Evolutionary conservation across 1,140 invertebrate genomes (phyloP), one percentile per base, ranked within the genome.

Genomic region (Andrena cerasifolii): DNA sequence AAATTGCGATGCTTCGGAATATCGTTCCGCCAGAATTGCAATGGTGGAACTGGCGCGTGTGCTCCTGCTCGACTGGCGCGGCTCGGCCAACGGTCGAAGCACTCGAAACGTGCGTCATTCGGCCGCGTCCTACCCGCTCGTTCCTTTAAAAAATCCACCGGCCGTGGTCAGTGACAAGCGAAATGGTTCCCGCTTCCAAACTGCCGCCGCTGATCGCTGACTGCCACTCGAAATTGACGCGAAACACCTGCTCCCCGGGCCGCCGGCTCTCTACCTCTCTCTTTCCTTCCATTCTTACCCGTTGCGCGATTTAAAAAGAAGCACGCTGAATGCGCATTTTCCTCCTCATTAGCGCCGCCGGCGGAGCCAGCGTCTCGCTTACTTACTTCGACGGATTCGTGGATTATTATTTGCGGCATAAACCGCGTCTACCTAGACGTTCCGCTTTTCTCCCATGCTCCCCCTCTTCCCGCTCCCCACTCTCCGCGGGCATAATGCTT

Each of bases 101-200:
- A 18, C 28, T 33, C 1, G 28, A 59, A 33, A 5, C 51, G 28
- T 33, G 33, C 33, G 66, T 54, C 66, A 68, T 18, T 51, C 24
- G 51, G 49, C 12, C 16, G 1, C 66, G 26, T 18, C 3, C 43
- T 26, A 21, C 21, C 45, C 14, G 18, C 31, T 16, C 43, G 43
- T 68, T 26, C 26, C 24, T 31, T 24, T 28, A 18, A 6, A 40
- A 36, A 56, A 56, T 14, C 3, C 16, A 36, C 18, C 80, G 79
- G 67, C 76, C 77, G 85, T 86, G 87, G 86, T 86, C 85, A 88
- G 85, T 79, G 73, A 86, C 80, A 79, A n/a, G 45, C 58, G 76
- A 61, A 61, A 61, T 59, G 12, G 71, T 77, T 78, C 80, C 36
- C 3, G 36, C 10, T 40, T 40, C 36, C 4, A 40, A 40, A 40